phyloP scores from a whole-genome alignment of 2,797 vertebrate genomes.

The Xerus rutilus region DNA sequence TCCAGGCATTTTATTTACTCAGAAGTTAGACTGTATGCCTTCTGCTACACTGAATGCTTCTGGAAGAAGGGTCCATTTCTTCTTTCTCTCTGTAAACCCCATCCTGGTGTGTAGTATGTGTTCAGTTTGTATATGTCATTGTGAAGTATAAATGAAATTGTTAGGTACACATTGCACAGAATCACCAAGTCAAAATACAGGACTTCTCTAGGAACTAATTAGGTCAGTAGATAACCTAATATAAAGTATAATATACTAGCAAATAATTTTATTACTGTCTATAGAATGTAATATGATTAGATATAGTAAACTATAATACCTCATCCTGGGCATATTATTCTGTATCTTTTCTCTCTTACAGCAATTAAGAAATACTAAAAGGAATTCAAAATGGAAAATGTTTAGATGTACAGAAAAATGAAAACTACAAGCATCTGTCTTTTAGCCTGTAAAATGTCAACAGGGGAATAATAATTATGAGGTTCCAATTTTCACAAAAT shows the following conservation, averaged over 20 bases:
- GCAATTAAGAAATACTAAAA: not conserved
- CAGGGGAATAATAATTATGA: constrained; percentile 7
- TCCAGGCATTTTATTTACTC: not conserved
- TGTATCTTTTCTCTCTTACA: not conserved
- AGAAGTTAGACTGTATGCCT: not conserved
- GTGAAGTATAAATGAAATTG: not conserved
- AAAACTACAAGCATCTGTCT: not conserved
- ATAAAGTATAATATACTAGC: not conserved
- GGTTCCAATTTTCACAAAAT: not conserved
- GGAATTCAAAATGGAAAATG: constrained; percentile 14
- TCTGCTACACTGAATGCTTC: not conserved
- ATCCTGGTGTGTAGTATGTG: accelerated
- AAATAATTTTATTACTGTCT: not conserved
- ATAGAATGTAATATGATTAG: not conserved
- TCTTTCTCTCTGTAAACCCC: not conserved
- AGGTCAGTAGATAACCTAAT: not conserved
- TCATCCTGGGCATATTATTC: not conserved
- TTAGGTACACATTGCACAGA: not conserved
- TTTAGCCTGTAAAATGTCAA: constrained; percentile 9
- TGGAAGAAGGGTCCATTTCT: not conserved
- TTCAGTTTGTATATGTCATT: not conserved
- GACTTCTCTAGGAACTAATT: not conserved
- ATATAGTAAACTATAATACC: not conserved
- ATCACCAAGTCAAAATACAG: not conserved
- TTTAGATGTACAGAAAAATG: not conserved